Evolutionary conservation across 2,888 invertebrate species (phyloP), one percentile per base, ranked within the genome.

Genomic region (Dasysyrphus tricinctus): DNA sequence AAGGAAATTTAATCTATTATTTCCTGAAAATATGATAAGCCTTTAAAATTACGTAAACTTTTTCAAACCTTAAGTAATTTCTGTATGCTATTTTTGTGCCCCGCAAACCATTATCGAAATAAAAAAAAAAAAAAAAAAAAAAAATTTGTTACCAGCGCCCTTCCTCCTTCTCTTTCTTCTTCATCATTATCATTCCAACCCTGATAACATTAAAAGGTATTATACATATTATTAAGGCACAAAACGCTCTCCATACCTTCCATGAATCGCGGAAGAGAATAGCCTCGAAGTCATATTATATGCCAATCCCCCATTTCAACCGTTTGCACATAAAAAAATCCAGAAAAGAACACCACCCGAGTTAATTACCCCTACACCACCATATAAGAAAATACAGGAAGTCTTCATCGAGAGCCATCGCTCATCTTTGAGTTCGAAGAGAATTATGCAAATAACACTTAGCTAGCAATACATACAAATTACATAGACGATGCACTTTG

Each of bases 371-470:
- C 51, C 57, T 51, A 24, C 34, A 49, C 57, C 19, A 49, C 74
- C 57, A 51, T n/a, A 39, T 39, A 29, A 19, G n/a, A 65, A 72
- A 70, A 76, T 59, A 86, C 86, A 86, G 86, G 86, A 86, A 86
- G 82, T 78, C 67, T 19, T 29, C 56, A 14, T 54, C 65, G 70
- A 42, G 32, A 42, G 47, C 12, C 69, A 63, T 34, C 42, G n/a
- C 42, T 32, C 67, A 56, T 56, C 16, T 16, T 11, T 5, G 57
- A 3, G 14, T 69, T 59, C 75, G n/a, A 54, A 39, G 54, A 34
- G 81, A 49, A 81, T 81, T 86, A 86, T 86, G 82, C 86, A 86
- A 86, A 86, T 82, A 79, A 75, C 78, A 82, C 82, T 72, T 24
- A 49, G 74, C 16, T 77, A 9, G 74, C 24, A 54, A 6, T 32